Evolutionary conservation across 2,888 invertebrate genomes (phyloP).

Genomic region (Lacanobia oleracea): DNA sequence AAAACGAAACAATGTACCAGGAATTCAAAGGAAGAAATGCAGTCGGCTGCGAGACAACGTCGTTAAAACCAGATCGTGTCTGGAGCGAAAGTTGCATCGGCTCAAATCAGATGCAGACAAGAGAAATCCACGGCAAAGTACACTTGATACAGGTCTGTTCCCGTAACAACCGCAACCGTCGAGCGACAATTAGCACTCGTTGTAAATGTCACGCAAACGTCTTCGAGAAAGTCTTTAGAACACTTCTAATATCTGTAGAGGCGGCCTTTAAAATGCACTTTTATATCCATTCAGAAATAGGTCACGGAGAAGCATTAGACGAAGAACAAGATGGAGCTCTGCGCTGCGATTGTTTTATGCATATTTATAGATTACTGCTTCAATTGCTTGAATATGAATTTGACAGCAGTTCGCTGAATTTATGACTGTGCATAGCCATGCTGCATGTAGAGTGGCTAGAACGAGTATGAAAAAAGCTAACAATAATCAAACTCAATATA

Average conservation of each 20-base stretch:
- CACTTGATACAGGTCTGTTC: conserved; percentile 80
- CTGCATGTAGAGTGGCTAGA: conserved; percentile 15
- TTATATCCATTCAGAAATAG: conserved; percentile 57
- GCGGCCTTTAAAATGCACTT: conserved; percentile 61
- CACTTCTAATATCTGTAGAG: conserved; percentile 62
- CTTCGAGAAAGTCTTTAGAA: conserved; percentile 59
- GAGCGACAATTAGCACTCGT: conserved; percentile 83
- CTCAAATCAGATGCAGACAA: conserved; percentile 84
- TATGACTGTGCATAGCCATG: conserved; percentile 29
- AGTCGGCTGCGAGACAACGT: conserved; percentile 68
- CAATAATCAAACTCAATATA: conserved; percentile 16
- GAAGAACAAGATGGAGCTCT: conserved; percentile 45
- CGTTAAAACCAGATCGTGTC: conserved; percentile 84
- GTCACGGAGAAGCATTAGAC: conserved; percentile 58
- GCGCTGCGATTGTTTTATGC: conserved; percentile 56
- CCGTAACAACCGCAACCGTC: conserved; percentile 78
- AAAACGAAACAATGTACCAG: conserved; percentile 52
- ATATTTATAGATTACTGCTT: conserved; percentile 58
- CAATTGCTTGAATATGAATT: conserved; percentile 62
- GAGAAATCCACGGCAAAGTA: conserved; percentile 79
- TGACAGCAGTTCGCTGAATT: conserved; percentile 51
- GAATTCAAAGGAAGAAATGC: conserved; percentile 65
- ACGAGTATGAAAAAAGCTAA: conserved; percentile 1
- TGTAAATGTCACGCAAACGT: conserved; percentile 85
- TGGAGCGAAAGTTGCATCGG: conserved; percentile 83